These are phyloP conservation scores for Silurus lanzhouensis DNA, from an alignment of 2,797 vertebrate species.

Conservation along the genomic window DNA sequence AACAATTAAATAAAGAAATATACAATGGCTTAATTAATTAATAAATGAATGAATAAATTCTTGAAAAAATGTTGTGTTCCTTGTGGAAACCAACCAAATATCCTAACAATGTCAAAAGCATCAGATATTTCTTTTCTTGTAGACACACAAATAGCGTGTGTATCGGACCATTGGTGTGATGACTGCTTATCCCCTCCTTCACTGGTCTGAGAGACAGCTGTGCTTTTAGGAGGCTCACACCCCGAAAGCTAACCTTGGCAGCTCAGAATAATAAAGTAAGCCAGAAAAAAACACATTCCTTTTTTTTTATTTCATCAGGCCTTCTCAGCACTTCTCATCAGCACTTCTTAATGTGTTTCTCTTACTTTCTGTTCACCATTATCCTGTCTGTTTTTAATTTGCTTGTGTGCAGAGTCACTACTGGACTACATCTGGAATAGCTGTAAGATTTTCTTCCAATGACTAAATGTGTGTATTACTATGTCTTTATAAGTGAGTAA, in stretches of 20 bases:
- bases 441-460: neutral
- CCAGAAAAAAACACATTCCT: neutral
- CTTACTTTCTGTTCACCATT: neutral
- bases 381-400: neutral
- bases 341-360: neutral
- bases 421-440: neutral
- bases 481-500: neutral
- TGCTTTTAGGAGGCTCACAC: slow-evolving; percentile 19
- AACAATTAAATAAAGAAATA: too few species aligned
- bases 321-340: neutral
- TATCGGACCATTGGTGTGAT: neutral
- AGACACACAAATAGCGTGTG: neutral
- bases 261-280: neutral
- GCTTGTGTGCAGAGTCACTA: neutral
- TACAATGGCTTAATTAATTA: too few species aligned
- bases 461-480: neutral
- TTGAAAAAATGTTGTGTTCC: too few species aligned
- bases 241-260: slow-evolving; percentile 7
- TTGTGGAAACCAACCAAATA: too few species aligned
- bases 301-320: neutral
- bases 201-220: slow-evolving; percentile 28
- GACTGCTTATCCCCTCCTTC: slow-evolving; percentile 15
- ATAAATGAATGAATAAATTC: too few species aligned
- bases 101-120: too few species aligned
- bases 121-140: too few species aligned